Conservation (phyloP, 2,113 vertebrate species). For the Rhea americana region DNA sequence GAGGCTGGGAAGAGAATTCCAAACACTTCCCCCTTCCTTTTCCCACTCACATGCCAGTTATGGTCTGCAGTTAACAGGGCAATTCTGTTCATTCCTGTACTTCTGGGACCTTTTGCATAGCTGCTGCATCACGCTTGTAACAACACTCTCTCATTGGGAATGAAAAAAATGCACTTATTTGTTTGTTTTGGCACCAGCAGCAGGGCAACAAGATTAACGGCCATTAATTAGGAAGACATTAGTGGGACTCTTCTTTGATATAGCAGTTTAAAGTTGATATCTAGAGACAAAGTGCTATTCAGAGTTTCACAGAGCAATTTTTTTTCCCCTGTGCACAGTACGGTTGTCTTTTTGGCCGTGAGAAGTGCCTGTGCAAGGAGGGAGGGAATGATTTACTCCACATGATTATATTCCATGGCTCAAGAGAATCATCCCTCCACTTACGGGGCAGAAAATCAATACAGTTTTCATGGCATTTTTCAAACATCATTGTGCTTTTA, state of each 20-base stretch:
- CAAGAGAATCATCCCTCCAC: not conserved
- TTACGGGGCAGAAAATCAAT: not conserved
- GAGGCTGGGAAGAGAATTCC: slow-evolving; percentile 12
- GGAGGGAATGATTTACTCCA: not conserved
- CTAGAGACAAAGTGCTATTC: slow-evolving; percentile 17
- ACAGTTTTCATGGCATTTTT: not conserved
- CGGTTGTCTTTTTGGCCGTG: not conserved
- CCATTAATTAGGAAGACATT: slow-evolving; percentile 18
- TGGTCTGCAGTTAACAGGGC: not conserved
- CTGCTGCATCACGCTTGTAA: not conserved
- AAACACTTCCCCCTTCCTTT: slow-evolving; percentile 31
- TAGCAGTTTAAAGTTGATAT: not conserved
- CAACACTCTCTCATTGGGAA: not conserved
- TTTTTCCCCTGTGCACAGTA: not conserved
- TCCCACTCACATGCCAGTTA: not conserved
- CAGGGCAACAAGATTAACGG: not conserved
- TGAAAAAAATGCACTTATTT: not conserved
- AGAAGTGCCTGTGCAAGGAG: not conserved
- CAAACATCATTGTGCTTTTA: slow-evolving; percentile 4
- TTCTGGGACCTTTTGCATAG: not conserved
- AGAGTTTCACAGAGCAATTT: not conserved
- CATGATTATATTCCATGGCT: not conserved
- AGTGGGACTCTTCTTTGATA: slow-evolving; percentile 22
- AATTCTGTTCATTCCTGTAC: slow-evolving; percentile 8
- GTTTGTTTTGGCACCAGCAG: slow-evolving; percentile 22